Evolutionary conservation across 2,888 invertebrate species (phyloP).

Genomic region (Drosophila koepferae): DNA sequence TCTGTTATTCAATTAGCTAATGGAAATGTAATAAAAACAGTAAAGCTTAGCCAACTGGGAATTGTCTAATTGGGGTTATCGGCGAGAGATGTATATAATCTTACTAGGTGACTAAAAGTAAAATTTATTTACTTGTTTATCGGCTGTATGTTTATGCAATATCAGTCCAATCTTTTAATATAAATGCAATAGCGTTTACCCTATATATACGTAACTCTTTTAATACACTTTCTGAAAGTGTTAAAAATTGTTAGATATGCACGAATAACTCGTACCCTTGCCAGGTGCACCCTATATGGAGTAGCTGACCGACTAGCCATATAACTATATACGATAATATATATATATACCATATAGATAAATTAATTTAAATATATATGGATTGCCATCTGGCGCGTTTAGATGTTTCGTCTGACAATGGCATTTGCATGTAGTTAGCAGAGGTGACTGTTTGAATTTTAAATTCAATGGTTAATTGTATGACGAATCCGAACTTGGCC

Average conservation of each 20-base stretch:
- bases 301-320: slow-evolving; percentile 10
- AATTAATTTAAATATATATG: neutral
- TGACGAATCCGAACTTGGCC: slow-evolving; percentile 37
- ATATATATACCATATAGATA: neutral
- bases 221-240: slow-evolving; percentile 9
- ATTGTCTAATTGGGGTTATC: neutral
- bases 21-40: slow-evolving; percentile 1
- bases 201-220: too few relatives aligned
- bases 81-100: neutral
- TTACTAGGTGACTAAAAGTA: neutral
- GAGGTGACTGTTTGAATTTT: slow-evolving; percentile 42
- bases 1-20: slow-evolving; percentile 1
- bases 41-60: neutral
- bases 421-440: slow-evolving; percentile 31
- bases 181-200: too few relatives aligned
- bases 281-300: slow-evolving; percentile 11
- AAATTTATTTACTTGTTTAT: too few relatives aligned
- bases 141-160: too few relatives aligned
- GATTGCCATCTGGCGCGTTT: slow-evolving; percentile 16
- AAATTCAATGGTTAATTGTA: slow-evolving; percentile 65
- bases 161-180: too few relatives aligned
- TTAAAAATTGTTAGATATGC: slow-evolving; percentile 8
- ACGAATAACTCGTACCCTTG: slow-evolving; percentile 1
- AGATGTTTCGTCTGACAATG: slow-evolving; percentile 8
- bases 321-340: neutral